Conservation (phyloP, 2,888 invertebrate genomes). For the Orchestes rusci region DNA sequence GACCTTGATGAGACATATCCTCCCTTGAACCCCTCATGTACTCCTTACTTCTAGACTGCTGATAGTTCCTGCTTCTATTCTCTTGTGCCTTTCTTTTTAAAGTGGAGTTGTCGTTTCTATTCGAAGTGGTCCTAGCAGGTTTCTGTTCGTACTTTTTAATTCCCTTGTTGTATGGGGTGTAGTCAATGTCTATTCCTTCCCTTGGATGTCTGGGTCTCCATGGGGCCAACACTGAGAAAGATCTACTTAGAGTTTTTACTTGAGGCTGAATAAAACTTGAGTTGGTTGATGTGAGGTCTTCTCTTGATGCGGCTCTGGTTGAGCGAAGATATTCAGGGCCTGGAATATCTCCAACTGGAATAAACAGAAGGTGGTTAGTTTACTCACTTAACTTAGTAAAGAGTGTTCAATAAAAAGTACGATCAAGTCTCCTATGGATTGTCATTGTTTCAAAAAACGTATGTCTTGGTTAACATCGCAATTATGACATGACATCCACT, state of each 20-base stretch:
- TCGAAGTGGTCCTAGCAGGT: slow-evolving; percentile 34
- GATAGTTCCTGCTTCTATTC: slow-evolving; percentile 38
- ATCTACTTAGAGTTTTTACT: slow-evolving; percentile 66
- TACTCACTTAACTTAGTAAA: too few species aligned
- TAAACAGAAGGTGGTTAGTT: too few species aligned
- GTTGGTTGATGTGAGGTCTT: slow-evolving; percentile 63
- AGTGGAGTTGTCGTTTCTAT: slow-evolving; percentile 40
- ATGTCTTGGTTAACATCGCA: too few species aligned
- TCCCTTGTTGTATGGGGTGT: slow-evolving; percentile 54
- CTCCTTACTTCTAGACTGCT: slow-evolving; percentile 41
- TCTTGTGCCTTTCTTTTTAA: slow-evolving; percentile 47
- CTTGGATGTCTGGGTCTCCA: slow-evolving; percentile 71
- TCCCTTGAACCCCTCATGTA: slow-evolving; percentile 38
- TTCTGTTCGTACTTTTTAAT: slow-evolving; percentile 44
- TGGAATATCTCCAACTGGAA: slow-evolving; percentile 72
- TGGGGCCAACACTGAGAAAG: slow-evolving; percentile 77
- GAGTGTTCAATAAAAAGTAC: too few species aligned
- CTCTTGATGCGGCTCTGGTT: slow-evolving; percentile 61
- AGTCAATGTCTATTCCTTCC: slow-evolving; percentile 72
- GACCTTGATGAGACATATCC: too few species aligned
- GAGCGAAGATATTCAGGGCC: slow-evolving; percentile 54
- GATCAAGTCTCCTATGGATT: too few species aligned
- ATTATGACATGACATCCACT: too few species aligned
- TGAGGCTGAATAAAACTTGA: slow-evolving; percentile 53
- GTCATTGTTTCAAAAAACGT: too few species aligned